Base-by-base conservation (phyloP, 2,113 vertebrate species). In the Dendrocopos noguchii region DNA sequence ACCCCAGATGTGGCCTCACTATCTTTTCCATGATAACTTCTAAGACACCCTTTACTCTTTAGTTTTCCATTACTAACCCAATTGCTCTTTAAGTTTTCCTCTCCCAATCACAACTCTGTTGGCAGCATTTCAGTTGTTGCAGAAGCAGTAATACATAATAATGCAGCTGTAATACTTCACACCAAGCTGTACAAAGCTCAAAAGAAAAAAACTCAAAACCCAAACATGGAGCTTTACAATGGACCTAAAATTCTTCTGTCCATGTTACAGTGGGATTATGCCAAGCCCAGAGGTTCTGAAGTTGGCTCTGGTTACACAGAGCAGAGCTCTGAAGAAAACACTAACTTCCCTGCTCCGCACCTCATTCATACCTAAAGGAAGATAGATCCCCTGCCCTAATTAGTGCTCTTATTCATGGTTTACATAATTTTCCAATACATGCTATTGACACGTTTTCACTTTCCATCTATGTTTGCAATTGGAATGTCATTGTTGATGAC, bases 31-130 rank as follows among this genome's bases (percentile, higher is more conserved):
- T 25, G 42, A 52, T 50, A 66, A 59, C 39, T 71, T 71, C 15
- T 47, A 64, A 63, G 44, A 57, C 0, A 0, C 28, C 12, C 25
- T 88, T 81, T 2, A 61, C 68, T 60, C 7, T 2, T 9, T 9
- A 64, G 21, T 47, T 82, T 89, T 52, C 76, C 64, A 56, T 77
- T 76, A 47, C n/a, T 80, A 63, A 46, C 8, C 12, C 71, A 65
- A 59, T 53, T 5, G 8, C 15, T 57, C 60, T 75, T 27, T 9
- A 36, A 50, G 42, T 70, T 93, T 57, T 39, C 14, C 61, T 65
- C 25, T 74, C 80, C 73, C 39, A 59, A 13, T 53, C 46, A 4
- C 17, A 81, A 72, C 34, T 87, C 50, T 55, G 20, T n/a, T 73
- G 44, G 73, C 86, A 81, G n/a, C 50, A 33, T 79, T 88, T 88